Evolutionary conservation across 2,888 invertebrate species (phyloP).

Genomic region (Amblyteles armatorius): DNA sequence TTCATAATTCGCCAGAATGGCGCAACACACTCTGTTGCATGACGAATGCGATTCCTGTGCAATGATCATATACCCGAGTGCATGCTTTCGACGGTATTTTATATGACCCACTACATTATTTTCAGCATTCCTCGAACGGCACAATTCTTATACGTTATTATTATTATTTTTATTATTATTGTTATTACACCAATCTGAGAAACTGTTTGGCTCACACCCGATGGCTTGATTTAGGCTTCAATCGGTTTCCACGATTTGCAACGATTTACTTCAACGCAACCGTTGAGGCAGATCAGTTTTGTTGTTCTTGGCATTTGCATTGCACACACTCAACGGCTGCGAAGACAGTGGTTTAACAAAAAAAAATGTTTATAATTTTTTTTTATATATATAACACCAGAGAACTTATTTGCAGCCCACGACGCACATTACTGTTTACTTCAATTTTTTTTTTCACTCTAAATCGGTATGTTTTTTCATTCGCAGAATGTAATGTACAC

Average conservation of each 20-base stretch:
- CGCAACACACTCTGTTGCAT: slow-evolving; percentile 61
- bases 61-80: slow-evolving; percentile 47
- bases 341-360: neutral
- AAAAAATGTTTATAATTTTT: neutral
- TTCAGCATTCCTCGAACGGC: slow-evolving; percentile 60
- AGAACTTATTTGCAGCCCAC: slow-evolving; percentile 36
- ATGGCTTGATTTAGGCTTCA: slow-evolving; percentile 49
- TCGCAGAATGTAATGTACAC: slow-evolving; percentile 38
- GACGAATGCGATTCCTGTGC: slow-evolving; percentile 65
- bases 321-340: neutral
- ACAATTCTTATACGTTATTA: slow-evolving; percentile 46
- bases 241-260: slow-evolving; percentile 40
- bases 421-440: slow-evolving; percentile 11
- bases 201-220: slow-evolving; percentile 35
- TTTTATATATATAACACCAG: slow-evolving; percentile 18
- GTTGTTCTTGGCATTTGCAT: slow-evolving; percentile 4
- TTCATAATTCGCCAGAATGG: slow-evolving; percentile 55
- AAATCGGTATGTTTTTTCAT: slow-evolving; percentile 48
- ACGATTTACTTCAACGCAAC: slow-evolving; percentile 27
- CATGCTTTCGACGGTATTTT: slow-evolving; percentile 55
- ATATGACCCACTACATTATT: slow-evolving; percentile 47
- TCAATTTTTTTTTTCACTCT: neutral
- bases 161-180: slow-evolving; percentile 24
- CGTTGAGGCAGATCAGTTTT: slow-evolving; percentile 17
- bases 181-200: slow-evolving; percentile 49